phyloP scores from a whole-genome alignment of 2,888 invertebrate genomes.

The Callyntrura guangdongensis region DNA sequence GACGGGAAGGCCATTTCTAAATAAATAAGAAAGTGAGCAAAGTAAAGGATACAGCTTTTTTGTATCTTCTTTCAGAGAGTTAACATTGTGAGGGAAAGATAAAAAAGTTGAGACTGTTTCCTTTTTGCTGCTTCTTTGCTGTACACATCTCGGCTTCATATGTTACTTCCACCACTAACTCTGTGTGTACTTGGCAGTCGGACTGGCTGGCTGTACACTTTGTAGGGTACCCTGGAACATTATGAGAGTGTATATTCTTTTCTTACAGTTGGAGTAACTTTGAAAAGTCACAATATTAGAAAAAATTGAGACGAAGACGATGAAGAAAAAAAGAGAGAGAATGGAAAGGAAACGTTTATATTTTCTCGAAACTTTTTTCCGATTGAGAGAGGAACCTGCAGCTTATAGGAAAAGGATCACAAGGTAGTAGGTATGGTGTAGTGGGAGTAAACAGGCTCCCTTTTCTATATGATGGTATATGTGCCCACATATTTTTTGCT shows the following conservation, averaged over 20 bases:
- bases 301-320: background rate
- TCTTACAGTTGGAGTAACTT: background rate
- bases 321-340: background rate
- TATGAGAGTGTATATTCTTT: background rate
- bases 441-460: background rate
- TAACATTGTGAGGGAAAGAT: background rate
- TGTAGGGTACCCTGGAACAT: background rate
- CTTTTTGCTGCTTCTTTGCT: background rate
- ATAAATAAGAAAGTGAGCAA: background rate
- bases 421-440: background rate
- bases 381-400: background rate
- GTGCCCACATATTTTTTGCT: background rate
- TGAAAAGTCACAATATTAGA: conserved; percentile 18
- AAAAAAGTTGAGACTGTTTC: background rate
- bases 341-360: background rate
- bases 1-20: background rate
- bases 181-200: background rate
- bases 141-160: background rate
- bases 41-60: conserved; percentile 18
- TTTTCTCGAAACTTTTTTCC: background rate
- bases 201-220: background rate
- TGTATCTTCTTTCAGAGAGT: background rate
- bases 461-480: background rate
- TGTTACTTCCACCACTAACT: background rate
- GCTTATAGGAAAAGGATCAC: background rate